Conservation (phyloP, 1,140 invertebrate species). For the Yoshiicerus persimilis region DNA sequence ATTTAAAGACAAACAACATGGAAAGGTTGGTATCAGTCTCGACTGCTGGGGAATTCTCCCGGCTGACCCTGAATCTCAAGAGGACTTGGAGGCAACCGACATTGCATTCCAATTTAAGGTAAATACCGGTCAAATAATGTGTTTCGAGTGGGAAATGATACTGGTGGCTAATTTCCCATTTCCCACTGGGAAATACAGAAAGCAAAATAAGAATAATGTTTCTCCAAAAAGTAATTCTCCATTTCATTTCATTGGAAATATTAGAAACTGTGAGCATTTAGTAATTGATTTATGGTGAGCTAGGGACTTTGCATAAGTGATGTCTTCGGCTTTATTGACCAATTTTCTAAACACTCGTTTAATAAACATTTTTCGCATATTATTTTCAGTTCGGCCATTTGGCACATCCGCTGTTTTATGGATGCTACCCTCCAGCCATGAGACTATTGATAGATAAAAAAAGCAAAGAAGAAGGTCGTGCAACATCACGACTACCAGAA, state of each 20-base stretch:
- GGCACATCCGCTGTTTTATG: slow-evolving; percentile 32
- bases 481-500: slow-evolving; percentile 31
- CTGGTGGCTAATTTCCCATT: not conserved
- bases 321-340: too few relatives aligned
- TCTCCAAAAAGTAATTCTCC: not conserved
- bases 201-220: not conserved
- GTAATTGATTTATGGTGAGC: too few relatives aligned
- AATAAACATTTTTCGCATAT: too few relatives aligned
- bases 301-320: too few relatives aligned
- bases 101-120: slow-evolving; percentile 34
- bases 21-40: slow-evolving; percentile 29
- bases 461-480: slow-evolving; percentile 35
- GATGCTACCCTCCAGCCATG: slow-evolving; percentile 53
- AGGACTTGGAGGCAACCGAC: slow-evolving; percentile 21
- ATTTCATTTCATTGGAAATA: too few relatives aligned
- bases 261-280: too few relatives aligned
- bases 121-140: not conserved
- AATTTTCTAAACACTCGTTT: too few relatives aligned
- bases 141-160: not conserved
- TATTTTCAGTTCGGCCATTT: slow-evolving; percentile 30
- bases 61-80: not conserved
- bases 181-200: too few relatives aligned
- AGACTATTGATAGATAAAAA: slow-evolving; percentile 32
- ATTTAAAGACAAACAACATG: slow-evolving; percentile 18
- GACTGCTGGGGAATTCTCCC: slow-evolving; percentile 27